Conservation (phyloP, 2,888 invertebrate species). For the Lamellibrachia columna region DNA sequence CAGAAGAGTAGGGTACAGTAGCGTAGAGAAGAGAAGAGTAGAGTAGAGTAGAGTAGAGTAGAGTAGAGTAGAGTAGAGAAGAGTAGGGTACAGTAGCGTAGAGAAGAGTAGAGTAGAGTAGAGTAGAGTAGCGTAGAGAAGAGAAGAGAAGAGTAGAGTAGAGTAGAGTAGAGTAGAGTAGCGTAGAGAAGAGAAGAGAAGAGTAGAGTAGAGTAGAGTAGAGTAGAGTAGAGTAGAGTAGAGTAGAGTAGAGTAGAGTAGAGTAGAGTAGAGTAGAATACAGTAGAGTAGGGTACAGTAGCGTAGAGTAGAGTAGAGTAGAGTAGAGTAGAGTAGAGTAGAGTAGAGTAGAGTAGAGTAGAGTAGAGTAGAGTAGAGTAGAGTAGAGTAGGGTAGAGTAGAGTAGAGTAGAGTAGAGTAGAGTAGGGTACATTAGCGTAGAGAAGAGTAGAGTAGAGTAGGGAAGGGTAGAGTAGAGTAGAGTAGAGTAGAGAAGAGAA, state of each 20-base stretch:
- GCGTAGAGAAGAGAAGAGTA: too few relatives aligned
- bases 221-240: neutral
- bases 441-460: too few relatives aligned
- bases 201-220: neutral
- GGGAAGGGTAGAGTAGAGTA: too few relatives aligned
- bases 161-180: constrained; percentile 9
- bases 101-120: too few relatives aligned
- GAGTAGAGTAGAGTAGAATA: neutral
- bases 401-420: constrained; percentile 19
- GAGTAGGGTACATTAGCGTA: too few relatives aligned
- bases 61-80: constrained; percentile 21
- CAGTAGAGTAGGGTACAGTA: too few relatives aligned
- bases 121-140: too few relatives aligned
- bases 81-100: constrained; percentile 19
- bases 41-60: constrained; percentile 9
- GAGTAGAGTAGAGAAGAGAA: too few relatives aligned
- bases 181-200: too few relatives aligned
- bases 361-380: neutral
- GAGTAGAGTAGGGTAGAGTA: constrained; percentile 10
- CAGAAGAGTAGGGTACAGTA: too few relatives aligned
- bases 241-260: constrained; percentile 9
- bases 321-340: constrained; percentile 10
- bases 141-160: neutral
- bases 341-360: constrained; percentile 1
- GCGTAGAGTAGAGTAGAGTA: neutral